A percentile compares a stretch with the other conserved stretches of the same genome.
Evolutionary conservation across 92 coral and sea anemone species (phyloP).

Genomic region (Phenganax marumi): DNA sequence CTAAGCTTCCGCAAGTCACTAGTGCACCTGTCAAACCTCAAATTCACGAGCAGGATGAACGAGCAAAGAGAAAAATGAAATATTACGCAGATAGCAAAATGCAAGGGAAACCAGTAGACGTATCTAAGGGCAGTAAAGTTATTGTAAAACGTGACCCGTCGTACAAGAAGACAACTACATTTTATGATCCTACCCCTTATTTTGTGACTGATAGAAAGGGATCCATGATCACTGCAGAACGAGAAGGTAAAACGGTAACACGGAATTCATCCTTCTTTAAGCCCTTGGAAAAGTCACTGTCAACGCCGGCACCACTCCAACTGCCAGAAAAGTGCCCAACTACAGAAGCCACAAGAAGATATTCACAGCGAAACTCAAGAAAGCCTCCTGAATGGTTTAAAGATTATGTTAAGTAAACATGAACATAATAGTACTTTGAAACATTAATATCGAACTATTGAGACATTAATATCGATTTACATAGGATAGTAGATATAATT

Average conservation of each 20-base stretch:
- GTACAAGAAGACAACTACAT: conserved; percentile 43
- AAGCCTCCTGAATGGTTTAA: no score
- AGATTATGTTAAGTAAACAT: no score
- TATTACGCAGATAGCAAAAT: conserved; percentile 54
- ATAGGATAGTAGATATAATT: no score
- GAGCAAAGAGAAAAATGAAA: conserved; percentile 61
- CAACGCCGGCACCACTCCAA: no score
- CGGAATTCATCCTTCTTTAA: conserved; percentile 30
- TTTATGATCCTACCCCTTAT: conserved; percentile 59
- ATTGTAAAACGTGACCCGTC: conserved; percentile 49
- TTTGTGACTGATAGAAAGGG: conserved; percentile 54
- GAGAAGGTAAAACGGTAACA: conserved; percentile 10
- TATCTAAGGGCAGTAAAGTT: conserved; percentile 52
- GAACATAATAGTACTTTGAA: no score
- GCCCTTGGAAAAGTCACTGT: neutral
- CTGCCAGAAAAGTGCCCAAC: no score
- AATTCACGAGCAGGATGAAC: conserved; percentile 35
- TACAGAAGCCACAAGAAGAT: no score
- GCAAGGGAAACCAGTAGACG: no score
- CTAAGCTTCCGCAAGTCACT: no score
- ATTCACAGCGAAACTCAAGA: no score
- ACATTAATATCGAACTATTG: no score
- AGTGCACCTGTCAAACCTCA: conserved; percentile 24
- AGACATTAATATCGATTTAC: no score
- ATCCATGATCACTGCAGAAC: conserved; percentile 57